Evolutionary conservation across 92 coral and sea anemone genomes (phyloP), one percentile per base, ranked within the genome.

Genomic region (Ricordea florida): DNA sequence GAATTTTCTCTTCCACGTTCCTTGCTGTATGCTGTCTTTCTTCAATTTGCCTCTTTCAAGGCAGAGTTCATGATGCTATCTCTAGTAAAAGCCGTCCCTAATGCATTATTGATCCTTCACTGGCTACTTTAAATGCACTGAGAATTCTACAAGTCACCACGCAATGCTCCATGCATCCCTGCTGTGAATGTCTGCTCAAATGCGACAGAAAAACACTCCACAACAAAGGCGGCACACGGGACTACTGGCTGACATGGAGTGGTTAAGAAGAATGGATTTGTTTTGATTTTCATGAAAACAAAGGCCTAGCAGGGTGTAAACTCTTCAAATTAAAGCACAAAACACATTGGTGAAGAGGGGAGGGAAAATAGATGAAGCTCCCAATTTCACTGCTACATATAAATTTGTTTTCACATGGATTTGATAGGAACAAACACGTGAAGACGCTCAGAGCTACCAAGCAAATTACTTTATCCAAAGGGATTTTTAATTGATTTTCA

Each of bases 41-140:
- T n/a, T n/a, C n/a, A n/a, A n/a, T n/a, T 14, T 34, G 30, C 47
- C 9, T 1, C 10, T 23, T 28, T 65, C 77, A 70, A 27, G 64
- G 52, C 20, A 67, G 33, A 68, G 76, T 69, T 69, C 32, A 50
- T 11, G 5, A 4, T 41, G 37, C 53, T 9, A n/a, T n/a, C n/a
- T n/a, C n/a, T n/a, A n/a, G 22, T 29, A 27, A 21, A 29, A 20
- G 42, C 38, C 56, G 53, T 41, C 22, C 11, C 53, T 17, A 30
- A 70, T 70, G 31, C 53, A 70, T 70, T 70, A 53, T 37, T 70
- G 53, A 70, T 70, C 44, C 62, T 17, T 38, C 23, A 38, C 65
- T 11, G 55, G 41, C 65, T 57, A 44, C 44, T 55, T 55, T 70
- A 38, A 70, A 55, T 52, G 28, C 27, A 41, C 63, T 42, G 62